phyloP scores from a whole-genome alignment of 2,888 invertebrate genomes.

The Tolmerus cingulatus region DNA sequence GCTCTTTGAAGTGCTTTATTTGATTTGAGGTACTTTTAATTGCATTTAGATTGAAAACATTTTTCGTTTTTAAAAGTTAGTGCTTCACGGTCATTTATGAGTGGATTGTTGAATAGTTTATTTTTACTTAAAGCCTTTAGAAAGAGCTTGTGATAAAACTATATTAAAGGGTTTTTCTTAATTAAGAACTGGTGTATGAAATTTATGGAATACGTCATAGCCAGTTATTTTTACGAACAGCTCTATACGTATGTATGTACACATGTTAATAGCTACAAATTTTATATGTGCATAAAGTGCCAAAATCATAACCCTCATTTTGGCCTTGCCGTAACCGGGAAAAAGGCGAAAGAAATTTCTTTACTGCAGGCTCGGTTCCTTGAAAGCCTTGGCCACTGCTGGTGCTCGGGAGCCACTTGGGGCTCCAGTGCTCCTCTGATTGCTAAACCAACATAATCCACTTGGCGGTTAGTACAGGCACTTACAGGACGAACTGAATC shows the following conservation, averaged over 20 bases:
- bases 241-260: neutral
- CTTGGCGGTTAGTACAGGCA: conserved; percentile 3
- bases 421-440: neutral
- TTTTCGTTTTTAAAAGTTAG: too few species aligned
- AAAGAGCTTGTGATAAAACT: too few species aligned
- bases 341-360: neutral
- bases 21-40: too few species aligned
- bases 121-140: too few species aligned
- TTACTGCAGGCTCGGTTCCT: neutral
- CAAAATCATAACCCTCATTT: neutral
- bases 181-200: too few species aligned
- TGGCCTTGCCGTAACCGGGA: neutral
- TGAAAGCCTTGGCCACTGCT: neutral
- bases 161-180: too few species aligned
- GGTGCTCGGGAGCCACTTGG: neutral
- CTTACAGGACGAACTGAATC: neutral
- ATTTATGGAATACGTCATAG: neutral
- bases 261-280: too few species aligned
- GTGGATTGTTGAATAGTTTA: too few species aligned
- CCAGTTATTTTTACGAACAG: neutral
- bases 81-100: too few species aligned
- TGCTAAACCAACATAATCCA: conserved; percentile 24
- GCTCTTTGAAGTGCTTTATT: too few species aligned
- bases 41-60: too few species aligned
- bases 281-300: neutral